phyloP scores from a whole-genome alignment of 2,113 vertebrate genomes.

The Anthoscopus minutus region DNA sequence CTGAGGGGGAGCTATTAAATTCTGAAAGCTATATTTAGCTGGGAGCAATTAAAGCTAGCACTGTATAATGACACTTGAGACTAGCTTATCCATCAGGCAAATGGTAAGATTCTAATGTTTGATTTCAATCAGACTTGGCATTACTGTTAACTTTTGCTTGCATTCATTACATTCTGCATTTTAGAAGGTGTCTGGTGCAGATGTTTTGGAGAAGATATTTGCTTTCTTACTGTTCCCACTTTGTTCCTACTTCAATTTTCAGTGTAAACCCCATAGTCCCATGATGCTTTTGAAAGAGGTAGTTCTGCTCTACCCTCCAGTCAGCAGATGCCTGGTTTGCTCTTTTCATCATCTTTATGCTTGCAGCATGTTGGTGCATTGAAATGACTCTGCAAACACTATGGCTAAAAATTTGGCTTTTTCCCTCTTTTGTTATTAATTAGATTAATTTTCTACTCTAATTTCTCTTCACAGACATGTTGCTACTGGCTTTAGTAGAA shows the following conservation, averaged over 20 bases:
- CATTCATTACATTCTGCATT: neutral
- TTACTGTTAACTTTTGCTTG: neutral
- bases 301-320: neutral
- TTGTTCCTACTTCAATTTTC: neutral
- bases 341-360: neutral
- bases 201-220: neutral
- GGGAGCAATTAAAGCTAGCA: neutral
- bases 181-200: neutral
- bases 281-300: neutral
- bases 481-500: neutral
- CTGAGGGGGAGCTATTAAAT: neutral
- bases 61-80: neutral
- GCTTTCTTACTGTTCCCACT: neutral
- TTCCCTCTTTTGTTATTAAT: neutral
- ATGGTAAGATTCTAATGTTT: neutral
- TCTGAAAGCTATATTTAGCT: conserved; percentile 10
- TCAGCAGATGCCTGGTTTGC: neutral
- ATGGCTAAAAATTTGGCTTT: neutral
- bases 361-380: neutral
- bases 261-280: neutral
- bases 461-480: neutral
- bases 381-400: neutral
- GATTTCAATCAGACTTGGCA: neutral
- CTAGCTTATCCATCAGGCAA: neutral
- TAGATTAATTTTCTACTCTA: neutral